phyloP scores from a whole-genome alignment of 2,113 vertebrate species.

The Ginglymostoma cirratum region DNA sequence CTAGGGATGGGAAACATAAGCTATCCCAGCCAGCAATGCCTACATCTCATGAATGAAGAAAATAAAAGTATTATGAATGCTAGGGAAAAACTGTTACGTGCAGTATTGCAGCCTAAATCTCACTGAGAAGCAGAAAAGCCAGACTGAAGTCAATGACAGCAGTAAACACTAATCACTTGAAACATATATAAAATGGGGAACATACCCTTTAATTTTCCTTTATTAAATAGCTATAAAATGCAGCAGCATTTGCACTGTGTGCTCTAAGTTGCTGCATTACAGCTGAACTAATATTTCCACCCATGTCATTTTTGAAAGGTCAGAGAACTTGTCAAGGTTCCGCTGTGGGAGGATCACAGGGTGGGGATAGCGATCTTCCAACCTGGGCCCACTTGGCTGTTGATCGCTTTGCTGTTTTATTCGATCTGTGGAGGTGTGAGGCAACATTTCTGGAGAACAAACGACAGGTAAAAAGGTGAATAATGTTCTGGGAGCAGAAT shows the following conservation, averaged over 20 bases:
- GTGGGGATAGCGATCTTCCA: constrained; percentile 37
- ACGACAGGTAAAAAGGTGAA: constrained; percentile 50
- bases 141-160: too few relatives aligned
- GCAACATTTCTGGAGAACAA: constrained; percentile 57
- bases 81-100: too few relatives aligned
- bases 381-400: constrained; percentile 46
- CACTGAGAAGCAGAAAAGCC: too few relatives aligned
- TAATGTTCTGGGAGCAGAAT: background rate
- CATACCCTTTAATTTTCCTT: background rate
- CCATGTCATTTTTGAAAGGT: background rate
- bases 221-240: background rate
- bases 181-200: background rate
- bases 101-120: too few relatives aligned
- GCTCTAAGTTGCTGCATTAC: background rate
- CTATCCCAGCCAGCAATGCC: too few relatives aligned
- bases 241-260: background rate
- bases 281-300: background rate
- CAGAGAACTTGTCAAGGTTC: too few relatives aligned
- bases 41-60: too few relatives aligned
- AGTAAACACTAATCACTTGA: too few relatives aligned
- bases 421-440: constrained; percentile 66
- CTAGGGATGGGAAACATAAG: too few relatives aligned
- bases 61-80: too few relatives aligned
- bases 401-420: constrained; percentile 55
- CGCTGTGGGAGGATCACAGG: background rate